Conservation (phyloP, 2,888 invertebrate species). For the Tenthredo scrophulariae region DNA sequence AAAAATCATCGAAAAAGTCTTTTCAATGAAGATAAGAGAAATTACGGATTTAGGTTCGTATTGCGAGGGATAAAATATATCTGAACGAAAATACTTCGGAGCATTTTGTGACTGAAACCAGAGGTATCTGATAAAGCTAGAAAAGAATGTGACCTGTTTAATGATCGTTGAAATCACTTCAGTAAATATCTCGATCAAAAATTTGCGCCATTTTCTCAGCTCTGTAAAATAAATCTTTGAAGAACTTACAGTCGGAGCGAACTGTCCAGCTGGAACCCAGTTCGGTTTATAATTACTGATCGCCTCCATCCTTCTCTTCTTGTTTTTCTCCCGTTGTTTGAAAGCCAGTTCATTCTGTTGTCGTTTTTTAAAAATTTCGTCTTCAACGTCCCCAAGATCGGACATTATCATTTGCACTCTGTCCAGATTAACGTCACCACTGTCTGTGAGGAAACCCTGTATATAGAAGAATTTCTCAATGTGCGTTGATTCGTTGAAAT, state of each 20-base stretch:
- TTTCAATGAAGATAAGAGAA: too few species aligned
- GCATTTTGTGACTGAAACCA: too few species aligned
- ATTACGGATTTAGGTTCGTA: too few species aligned
- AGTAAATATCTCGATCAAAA: not conserved
- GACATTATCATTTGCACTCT: conserved; percentile 97
- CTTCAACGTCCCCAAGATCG: conserved; percentile 95
- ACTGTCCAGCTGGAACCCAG: conserved; percentile 88
- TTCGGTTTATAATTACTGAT: conserved; percentile 83
- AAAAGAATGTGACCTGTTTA: too few species aligned
- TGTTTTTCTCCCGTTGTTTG: conserved; percentile 88
- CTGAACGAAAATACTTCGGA: too few species aligned
- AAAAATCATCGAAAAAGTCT: too few species aligned
- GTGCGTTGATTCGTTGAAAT: not conserved
- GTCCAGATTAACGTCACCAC: conserved; percentile 95
- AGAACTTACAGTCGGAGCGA: conserved; percentile 85
- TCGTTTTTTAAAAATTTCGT: conserved; percentile 97
- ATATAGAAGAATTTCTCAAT: conserved; percentile 59
- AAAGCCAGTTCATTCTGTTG: conserved; percentile 93
- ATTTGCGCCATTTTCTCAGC: not conserved
- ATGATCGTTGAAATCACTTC: not conserved
- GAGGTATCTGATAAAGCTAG: too few species aligned
- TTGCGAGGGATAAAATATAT: too few species aligned
- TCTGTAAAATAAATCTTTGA: not conserved
- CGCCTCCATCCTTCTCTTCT: conserved; percentile 81
- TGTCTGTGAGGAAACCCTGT: conserved; percentile 96